phyloP scores from a whole-genome alignment of 2,113 vertebrate species.

The Plecturocebus donacophilus region DNA sequence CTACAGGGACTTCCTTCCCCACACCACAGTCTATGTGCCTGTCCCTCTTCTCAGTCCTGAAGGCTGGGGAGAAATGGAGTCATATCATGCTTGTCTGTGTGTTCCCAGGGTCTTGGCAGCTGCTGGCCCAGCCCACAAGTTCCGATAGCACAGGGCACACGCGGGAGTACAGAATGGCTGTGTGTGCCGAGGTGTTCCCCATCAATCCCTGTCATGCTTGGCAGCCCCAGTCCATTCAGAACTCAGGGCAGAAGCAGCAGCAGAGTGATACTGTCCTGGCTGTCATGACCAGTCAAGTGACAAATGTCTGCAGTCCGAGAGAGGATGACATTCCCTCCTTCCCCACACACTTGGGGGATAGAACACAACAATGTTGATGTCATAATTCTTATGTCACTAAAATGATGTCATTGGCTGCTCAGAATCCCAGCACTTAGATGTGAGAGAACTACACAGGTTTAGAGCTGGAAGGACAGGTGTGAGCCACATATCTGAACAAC shows the following conservation, averaged over 20 bases:
- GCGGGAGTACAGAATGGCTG: not conserved
- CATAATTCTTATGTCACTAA: not conserved
- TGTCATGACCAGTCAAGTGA: not conserved
- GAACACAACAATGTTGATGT: not conserved
- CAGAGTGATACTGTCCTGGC: not conserved
- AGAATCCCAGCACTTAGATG: not conserved
- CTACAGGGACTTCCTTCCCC: not conserved
- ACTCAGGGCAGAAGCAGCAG: not conserved
- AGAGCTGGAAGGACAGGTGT: not conserved
- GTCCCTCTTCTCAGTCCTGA: not conserved
- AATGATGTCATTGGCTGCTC: not conserved
- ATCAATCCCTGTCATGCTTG: not conserved
- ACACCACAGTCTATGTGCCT: accelerated
- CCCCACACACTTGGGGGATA: not conserved
- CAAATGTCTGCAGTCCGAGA: not conserved
- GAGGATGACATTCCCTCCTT: not conserved
- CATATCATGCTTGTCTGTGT: accelerated
- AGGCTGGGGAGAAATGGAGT: not conserved
- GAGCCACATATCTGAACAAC: accelerated
- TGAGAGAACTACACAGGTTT: accelerated
- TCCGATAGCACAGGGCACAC: accelerated
- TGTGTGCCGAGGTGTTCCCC: accelerated
- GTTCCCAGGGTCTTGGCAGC: not conserved
- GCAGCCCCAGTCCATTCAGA: no score
- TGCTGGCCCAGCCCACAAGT: not conserved